Percentiles rank a stretch among this genome's conserved stretches.
These are phyloP conservation scores for Philhelius pedissequus DNA, from an alignment of 2,888 invertebrate genomes.

Conservation along the genomic window DNA sequence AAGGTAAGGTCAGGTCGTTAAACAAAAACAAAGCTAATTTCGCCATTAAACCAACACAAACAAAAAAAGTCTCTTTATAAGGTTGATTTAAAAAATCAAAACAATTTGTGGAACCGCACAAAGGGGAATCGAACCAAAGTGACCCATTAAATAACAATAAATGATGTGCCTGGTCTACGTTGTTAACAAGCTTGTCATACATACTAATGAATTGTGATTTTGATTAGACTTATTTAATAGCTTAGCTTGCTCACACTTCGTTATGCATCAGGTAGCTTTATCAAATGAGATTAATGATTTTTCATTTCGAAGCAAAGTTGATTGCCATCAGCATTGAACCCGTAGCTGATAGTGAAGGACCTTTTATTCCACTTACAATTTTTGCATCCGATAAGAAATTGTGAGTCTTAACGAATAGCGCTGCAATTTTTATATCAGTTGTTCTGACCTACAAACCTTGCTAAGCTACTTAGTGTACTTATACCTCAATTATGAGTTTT, in stretches of 20 bases:
- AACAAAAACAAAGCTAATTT: not conserved
- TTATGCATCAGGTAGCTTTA: not conserved
- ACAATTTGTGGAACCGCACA: not conserved
- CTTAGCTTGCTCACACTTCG: not conserved
- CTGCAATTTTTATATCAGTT: not conserved
- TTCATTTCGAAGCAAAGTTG: not conserved
- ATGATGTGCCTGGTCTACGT: not conserved
- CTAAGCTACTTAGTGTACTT: too few relatives aligned
- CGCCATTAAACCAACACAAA: not conserved
- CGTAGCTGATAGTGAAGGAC: not conserved
- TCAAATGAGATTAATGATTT: not conserved
- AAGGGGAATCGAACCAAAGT: not conserved
- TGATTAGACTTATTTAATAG: not conserved
- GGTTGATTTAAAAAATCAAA: not conserved
- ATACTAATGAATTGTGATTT: not conserved
- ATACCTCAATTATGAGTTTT: too few relatives aligned
- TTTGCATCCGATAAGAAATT: not conserved
- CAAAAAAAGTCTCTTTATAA: not conserved
- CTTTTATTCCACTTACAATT: not conserved
- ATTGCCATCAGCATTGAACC: not conserved
- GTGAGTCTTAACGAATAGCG: not conserved
- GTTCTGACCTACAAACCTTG: too few relatives aligned
- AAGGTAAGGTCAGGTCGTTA: slow-evolving; percentile 3
- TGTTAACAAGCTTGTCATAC: not conserved
- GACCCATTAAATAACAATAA: not conserved